Percentiles rank a stretch among this genome's conserved stretches.
These are phyloP conservation scores for Lepidochitona cinerea DNA, from an alignment of 2,888 invertebrate species.

Conservation along the genomic window DNA sequence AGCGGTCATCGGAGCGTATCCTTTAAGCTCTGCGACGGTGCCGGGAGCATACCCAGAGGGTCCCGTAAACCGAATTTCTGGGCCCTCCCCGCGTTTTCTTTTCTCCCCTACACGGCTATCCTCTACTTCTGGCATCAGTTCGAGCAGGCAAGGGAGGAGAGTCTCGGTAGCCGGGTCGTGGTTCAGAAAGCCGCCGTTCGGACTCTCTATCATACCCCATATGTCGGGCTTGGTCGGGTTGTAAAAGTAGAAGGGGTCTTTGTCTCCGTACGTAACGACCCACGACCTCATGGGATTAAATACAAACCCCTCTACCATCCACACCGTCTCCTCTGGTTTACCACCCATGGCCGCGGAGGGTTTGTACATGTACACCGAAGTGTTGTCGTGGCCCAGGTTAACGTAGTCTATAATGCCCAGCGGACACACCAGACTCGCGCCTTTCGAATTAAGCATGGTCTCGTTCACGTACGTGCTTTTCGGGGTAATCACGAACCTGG, in stretches of 20 bases:
- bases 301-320: no score
- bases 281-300: no score
- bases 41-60: neutral
- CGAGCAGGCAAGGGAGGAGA: neutral
- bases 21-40: neutral
- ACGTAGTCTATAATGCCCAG: neutral
- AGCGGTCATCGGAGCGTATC: neutral
- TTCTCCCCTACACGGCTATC: neutral
- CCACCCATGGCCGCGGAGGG: neutral
- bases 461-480: neutral
- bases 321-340: neutral
- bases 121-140: neutral
- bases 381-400: neutral
- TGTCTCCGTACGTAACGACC: neutral
- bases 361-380: neutral
- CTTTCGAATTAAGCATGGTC: neutral
- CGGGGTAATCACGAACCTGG: neutral
- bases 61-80: neutral
- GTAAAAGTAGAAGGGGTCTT: neutral
- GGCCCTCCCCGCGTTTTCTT: neutral
- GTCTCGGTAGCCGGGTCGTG: neutral
- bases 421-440: neutral
- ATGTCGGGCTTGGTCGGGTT: neutral
- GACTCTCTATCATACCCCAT: neutral
- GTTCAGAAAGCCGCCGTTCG: neutral